Base-by-base conservation (phyloP, 2,113 vertebrate genomes). In the Tenebrosternarchus preto region DNA sequence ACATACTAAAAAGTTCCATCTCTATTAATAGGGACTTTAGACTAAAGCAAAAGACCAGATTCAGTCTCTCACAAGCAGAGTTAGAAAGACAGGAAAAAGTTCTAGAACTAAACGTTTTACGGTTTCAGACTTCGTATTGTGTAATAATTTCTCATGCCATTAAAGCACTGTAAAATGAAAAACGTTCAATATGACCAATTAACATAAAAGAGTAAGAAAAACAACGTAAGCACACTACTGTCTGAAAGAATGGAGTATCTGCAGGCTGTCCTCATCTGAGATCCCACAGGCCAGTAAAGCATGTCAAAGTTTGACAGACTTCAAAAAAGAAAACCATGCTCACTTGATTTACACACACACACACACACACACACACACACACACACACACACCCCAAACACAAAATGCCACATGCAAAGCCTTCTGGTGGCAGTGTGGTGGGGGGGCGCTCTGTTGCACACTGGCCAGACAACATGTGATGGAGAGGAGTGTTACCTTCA, bases 401-500 rank as follows among this genome's bases (percentile, higher is more conserved):
- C 67, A 80, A 78, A 76, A 87, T 85, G 85, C 83, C 70, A 31
- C 87, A 89, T 87, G 86, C 78, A 83, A 85, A 89, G 77, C 84
- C 82, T 86, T 87, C 81, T 19, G 77, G 74, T 84, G 73, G 73
- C 53, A 70, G 69, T 33, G 83, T 59, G 70, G 80, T 76, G 66
- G 64, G 64, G 6, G 43, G 80, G 76, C 27, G 43, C 67, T 31
- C 71, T 77, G 80, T 80, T 43, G 61, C 67, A 83, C 61, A 73
- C 77, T 67, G 12, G 77, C 73, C 73, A 73, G 78, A 86, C 82
- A 79, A 71, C 73, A 70, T 83, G 86, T 78, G 73, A 83, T 74
- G 83, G 82, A 78, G 64, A 76, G 71, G 81, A 86, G 24, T 55
- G 80, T 90, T 97, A 99, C 98, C 97, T 98, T 95, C 85, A 99